Percentiles rank a stretch among this genome's conserved stretches.
These are phyloP conservation scores for Pipistrellus pygmaeus DNA, from an alignment of 2,797 vertebrate genomes.

Conservation along the genomic window DNA sequence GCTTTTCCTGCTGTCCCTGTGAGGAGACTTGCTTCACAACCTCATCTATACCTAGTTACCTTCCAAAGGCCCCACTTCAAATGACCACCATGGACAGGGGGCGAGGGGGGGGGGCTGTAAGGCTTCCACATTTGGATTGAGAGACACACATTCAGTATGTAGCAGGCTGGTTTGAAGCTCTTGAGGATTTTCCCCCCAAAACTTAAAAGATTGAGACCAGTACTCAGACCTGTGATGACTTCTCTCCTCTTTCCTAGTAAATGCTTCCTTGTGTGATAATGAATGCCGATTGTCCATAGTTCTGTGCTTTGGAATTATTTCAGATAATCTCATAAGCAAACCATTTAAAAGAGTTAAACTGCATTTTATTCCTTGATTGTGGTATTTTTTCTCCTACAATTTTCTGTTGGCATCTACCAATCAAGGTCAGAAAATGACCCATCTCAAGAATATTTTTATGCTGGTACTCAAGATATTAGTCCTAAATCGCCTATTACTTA, in stretches of 20 bases:
- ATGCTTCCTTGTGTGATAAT: neutral
- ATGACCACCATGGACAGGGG: neutral
- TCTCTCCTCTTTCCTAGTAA: neutral
- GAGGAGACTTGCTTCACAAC: neutral
- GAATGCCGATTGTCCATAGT: neutral
- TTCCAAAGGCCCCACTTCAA: neutral
- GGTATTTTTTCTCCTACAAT: neutral
- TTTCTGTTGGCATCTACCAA: neutral
- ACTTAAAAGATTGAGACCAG: neutral
- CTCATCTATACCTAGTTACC: neutral
- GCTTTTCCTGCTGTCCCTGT: neutral
- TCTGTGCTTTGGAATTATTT: neutral
- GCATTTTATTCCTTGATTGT: neutral
- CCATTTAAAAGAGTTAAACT: neutral
- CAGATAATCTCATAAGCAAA: neutral
- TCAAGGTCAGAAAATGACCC: neutral
- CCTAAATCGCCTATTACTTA: conserved; percentile 14
- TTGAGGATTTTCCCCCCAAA: neutral
- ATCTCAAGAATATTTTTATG: neutral
- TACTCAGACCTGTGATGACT: neutral
- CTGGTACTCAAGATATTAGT: neutral
- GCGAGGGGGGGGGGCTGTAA: neutral
- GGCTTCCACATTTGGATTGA: neutral
- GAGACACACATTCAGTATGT: neutral
- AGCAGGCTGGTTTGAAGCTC: neutral